Evolutionary conservation across 2,113 vertebrate species (phyloP).

Genomic region (Sturnira hondurensis): DNA sequence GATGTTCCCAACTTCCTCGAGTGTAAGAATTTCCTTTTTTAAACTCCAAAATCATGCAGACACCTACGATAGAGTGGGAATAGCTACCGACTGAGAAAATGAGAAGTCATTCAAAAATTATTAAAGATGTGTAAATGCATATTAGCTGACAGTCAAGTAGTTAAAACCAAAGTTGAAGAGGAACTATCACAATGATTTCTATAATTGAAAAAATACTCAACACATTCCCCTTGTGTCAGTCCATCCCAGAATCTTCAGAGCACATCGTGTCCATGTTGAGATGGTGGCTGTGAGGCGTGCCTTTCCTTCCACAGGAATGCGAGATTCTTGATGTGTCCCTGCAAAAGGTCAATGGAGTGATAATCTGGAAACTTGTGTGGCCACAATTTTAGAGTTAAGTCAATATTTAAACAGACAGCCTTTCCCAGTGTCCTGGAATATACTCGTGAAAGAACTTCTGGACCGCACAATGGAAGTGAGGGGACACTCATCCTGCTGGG

Average conservation of each 20-base stretch:
- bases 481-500: not conserved
- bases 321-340: not conserved
- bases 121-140: not conserved
- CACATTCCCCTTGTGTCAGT: rapidly evolving
- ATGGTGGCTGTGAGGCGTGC: not conserved
- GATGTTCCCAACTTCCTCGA: not conserved
- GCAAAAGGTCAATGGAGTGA: not conserved
- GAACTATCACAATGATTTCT: not conserved
- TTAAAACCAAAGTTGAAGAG: not conserved
- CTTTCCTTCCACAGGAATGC: not conserved
- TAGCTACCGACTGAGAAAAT: not conserved
- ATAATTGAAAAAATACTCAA: not conserved
- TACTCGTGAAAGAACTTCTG: not conserved
- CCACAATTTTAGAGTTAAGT: not conserved
- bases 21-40: not conserved
- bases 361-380: not conserved
- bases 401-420: not conserved
- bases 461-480: not conserved
- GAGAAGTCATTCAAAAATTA: not conserved
- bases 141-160: not conserved
- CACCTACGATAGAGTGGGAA: not conserved
- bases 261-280: rapidly evolving
- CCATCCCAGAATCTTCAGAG: not conserved
- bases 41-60: not conserved
- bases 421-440: not conserved